A percentile compares a stretch with the other conserved stretches of the same genome.
These are phyloP conservation scores for Axinella damicornis DNA, from an alignment of 37 sponge, comb jelly and placozoan species.

Conservation along the genomic window DNA sequence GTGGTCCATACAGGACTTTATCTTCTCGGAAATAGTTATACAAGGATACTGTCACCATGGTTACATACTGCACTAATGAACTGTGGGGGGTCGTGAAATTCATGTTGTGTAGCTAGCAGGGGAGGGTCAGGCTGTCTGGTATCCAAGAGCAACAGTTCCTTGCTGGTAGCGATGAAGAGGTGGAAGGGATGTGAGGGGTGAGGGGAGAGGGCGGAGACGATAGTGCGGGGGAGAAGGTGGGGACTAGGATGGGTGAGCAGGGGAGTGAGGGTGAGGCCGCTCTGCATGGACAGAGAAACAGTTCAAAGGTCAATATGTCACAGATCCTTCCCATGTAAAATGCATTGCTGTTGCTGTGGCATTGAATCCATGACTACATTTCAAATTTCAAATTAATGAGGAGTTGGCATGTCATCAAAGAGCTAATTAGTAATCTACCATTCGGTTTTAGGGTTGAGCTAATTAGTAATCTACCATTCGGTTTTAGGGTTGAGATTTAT, in stretches of 20 bases:
- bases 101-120: slow-evolving; percentile 16
- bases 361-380: too few relatives aligned
- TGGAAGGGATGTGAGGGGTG: slow-evolving; percentile 46
- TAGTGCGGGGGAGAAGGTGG: neutral
- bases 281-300: too few relatives aligned
- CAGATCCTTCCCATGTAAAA: too few relatives aligned
- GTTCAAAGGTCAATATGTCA: too few relatives aligned
- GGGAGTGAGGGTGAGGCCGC: neutral
- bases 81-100: slow-evolving; percentile 5
- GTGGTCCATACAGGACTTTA: too few relatives aligned
- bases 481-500: too few relatives aligned
- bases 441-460: too few relatives aligned
- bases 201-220: slow-evolving; percentile 27
- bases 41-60: slow-evolving; percentile 4
- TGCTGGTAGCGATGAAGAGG: slow-evolving; percentile 42
- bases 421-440: too few relatives aligned
- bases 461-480: too few relatives aligned
- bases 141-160: slow-evolving; percentile 38
- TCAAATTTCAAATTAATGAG: too few relatives aligned
- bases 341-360: too few relatives aligned
- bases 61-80: neutral
- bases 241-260: slow-evolving; percentile 17
- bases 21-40: neutral
- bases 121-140: slow-evolving; percentile 37
- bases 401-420: too few relatives aligned